These are phyloP conservation scores for Eulimnadia texana DNA, from an alignment of 1,140 invertebrate genomes.

Conservation along the genomic window DNA sequence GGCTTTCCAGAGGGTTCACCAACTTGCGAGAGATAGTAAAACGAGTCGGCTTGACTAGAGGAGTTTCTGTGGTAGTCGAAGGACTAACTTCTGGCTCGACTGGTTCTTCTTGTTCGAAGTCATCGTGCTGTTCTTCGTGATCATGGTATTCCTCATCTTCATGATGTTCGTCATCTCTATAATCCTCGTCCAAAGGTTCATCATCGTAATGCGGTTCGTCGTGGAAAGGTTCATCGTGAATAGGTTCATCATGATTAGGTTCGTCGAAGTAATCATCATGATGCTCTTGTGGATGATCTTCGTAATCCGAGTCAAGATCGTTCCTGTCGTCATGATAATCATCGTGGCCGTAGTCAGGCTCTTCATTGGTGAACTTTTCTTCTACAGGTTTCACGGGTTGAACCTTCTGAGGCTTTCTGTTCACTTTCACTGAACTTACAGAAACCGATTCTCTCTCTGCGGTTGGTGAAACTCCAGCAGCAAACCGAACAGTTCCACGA, in stretches of 20 bases:
- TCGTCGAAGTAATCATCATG: conserved; percentile 5
- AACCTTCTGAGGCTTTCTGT: too few relatives aligned
- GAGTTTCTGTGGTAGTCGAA: background rate
- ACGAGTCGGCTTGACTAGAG: background rate
- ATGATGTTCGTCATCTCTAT: conserved; percentile 20
- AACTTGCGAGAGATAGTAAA: conserved; percentile 2
- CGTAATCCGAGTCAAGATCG: too few relatives aligned
- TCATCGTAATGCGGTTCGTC: conserved; percentile 4
- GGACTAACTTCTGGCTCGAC: background rate
- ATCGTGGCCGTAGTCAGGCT: too few relatives aligned
- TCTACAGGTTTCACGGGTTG: too few relatives aligned
- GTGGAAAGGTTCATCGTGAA: background rate
- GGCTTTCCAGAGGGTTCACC: conserved; percentile 16
- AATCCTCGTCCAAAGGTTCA: conserved; percentile 22
- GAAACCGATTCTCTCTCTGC: too few relatives aligned
- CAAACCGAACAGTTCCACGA: conserved; percentile 19
- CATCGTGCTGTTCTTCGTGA: conserved; percentile 20
- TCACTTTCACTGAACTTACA: too few relatives aligned
- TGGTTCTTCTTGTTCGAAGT: conserved; percentile 5
- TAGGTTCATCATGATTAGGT: conserved; percentile 1
- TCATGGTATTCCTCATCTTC: conserved; percentile 22
- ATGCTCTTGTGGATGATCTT: too few relatives aligned
- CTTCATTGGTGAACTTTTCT: too few relatives aligned
- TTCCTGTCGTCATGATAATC: too few relatives aligned
- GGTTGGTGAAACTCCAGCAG: too few relatives aligned